Conservation (phyloP, 2,797 vertebrate species). For the Phalloptychus januarius region DNA sequence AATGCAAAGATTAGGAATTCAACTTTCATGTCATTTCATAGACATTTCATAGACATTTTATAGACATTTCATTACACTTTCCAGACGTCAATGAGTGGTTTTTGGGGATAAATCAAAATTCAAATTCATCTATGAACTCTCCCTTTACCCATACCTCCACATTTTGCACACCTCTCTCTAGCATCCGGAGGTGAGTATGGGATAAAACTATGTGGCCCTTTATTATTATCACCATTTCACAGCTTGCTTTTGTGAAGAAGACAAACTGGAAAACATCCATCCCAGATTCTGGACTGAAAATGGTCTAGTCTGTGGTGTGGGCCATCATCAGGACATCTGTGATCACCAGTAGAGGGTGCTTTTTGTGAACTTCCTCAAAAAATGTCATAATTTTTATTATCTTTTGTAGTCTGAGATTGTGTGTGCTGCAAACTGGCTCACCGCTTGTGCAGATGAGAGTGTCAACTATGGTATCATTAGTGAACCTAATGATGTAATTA, state of each 20-base stretch:
- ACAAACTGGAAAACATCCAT: not conserved
- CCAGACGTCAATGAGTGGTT: not conserved
- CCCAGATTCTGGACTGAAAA: not conserved
- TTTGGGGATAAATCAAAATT: not conserved
- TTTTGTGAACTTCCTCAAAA: not conserved
- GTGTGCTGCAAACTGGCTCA: not conserved
- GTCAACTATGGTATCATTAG: not conserved
- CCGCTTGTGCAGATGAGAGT: not conserved
- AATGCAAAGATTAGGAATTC: not conserved
- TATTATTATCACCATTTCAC: not conserved
- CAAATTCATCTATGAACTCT: not conserved
- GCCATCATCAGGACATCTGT: not conserved
- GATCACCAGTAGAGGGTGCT: not conserved
- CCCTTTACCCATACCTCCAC: not conserved
- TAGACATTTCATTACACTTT: not conserved
- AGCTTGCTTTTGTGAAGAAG: not conserved
- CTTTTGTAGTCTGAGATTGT: not conserved
- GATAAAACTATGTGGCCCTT: not conserved
- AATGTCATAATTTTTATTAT: not conserved
- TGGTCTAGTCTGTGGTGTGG: not conserved
- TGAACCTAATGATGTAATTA: constrained; percentile 8
- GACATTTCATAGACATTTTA: not conserved
- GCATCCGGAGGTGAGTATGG: not conserved
- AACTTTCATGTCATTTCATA: not conserved
- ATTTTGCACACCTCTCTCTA: not conserved